phyloP scores from a whole-genome alignment of 2,888 invertebrate genomes.

The Lithophane ornitopus region DNA sequence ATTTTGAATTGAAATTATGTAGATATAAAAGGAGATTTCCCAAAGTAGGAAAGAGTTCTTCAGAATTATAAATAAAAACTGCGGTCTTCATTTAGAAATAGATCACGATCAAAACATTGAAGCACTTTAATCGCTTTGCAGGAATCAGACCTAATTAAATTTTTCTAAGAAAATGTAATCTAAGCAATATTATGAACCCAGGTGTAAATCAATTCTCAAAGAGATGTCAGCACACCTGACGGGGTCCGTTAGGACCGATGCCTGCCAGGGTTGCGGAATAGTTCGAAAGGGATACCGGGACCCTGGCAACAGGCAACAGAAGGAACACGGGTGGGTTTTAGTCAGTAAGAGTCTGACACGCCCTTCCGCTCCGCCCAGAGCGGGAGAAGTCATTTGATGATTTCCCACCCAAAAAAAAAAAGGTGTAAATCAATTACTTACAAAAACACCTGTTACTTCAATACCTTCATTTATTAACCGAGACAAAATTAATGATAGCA shows the following conservation, averaged over 20 bases:
- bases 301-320: too few relatives aligned
- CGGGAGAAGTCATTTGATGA: too few relatives aligned
- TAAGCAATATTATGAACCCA: not conserved
- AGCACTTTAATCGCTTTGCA: not conserved
- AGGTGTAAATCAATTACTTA: not conserved
- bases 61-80: not conserved
- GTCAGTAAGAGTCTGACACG: too few relatives aligned
- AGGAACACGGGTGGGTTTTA: too few relatives aligned
- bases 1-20: not conserved
- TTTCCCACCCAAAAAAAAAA: too few relatives aligned
- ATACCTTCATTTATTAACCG: conserved; percentile 10
- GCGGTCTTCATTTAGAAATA: not conserved
- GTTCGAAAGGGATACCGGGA: too few relatives aligned
- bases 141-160: not conserved
- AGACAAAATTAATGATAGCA: conserved; percentile 20
- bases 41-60: not conserved
- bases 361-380: too few relatives aligned
- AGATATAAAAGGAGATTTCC: not conserved
- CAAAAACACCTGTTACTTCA: conserved; percentile 5
- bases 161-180: not conserved
- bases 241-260: too few relatives aligned
- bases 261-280: too few relatives aligned
- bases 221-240: too few relatives aligned
- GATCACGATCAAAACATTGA: not conserved
- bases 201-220: not conserved